phyloP scores from a whole-genome alignment of 2,113 vertebrate genomes.

The Mionectes macconnelli region DNA sequence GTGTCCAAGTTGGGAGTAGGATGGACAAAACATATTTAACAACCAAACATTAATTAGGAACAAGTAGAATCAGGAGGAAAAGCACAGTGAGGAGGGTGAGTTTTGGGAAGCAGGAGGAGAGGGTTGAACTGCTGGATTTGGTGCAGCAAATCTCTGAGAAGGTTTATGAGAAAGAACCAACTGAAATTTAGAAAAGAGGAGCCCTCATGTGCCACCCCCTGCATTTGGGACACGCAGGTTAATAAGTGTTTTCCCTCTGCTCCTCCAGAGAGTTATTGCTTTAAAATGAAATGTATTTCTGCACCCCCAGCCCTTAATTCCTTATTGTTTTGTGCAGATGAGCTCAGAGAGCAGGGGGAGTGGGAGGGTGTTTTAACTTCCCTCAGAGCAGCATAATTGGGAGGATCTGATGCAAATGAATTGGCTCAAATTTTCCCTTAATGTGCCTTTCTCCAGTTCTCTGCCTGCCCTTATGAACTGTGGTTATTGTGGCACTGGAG shows the following conservation, averaged over 20 bases:
- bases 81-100: background rate
- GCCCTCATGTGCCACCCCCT: background rate
- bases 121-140: background rate
- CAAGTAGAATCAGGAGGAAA: background rate
- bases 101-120: background rate
- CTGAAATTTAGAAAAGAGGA: background rate
- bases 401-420: slow-evolving; percentile 22
- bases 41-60: background rate
- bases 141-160: background rate
- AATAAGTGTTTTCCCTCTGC: background rate
- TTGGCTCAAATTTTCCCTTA: slow-evolving; percentile 21
- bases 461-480: slow-evolving; percentile 12
- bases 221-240: background rate
- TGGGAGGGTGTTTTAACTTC: background rate
- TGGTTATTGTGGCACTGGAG: background rate
- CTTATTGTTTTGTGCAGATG: background rate
- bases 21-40: background rate
- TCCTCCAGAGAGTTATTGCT: background rate
- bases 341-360: background rate
- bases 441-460: background rate
- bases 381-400: background rate
- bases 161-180: background rate
- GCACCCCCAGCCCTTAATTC: background rate
- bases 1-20: background rate
- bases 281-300: background rate